These are phyloP conservation scores for Tachysurus fulvidraco DNA, from an alignment of 2,113 vertebrate genomes.

Conservation along the genomic window DNA sequence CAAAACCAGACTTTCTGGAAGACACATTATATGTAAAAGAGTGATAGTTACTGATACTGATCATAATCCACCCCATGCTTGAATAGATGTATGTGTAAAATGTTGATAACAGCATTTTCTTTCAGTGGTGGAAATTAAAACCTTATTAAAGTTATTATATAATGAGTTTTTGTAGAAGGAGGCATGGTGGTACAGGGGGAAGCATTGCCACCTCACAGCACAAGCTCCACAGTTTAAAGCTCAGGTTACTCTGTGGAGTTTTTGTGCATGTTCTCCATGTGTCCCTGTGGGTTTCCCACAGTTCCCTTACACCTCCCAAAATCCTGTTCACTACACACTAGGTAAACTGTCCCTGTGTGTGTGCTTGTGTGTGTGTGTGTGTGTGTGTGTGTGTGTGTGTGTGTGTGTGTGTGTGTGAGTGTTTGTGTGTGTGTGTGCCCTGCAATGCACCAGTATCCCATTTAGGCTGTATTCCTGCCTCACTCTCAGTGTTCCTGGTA, in stretches of 20 bases:
- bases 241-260: background rate
- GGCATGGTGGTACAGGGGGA: background rate
- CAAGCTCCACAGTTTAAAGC: too few relatives aligned
- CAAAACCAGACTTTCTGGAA: background rate
- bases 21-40: background rate
- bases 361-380: background rate
- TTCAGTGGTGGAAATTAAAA: background rate
- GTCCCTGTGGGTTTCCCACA: background rate
- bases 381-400: background rate
- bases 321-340: background rate
- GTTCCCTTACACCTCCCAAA: background rate
- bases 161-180: background rate
- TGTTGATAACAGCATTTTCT: background rate
- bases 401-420: background rate
- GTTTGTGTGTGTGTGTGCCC: background rate
- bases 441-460: too few relatives aligned
- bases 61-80: background rate
- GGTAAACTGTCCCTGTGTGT: background rate
- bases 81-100: background rate
- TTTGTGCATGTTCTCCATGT: background rate
- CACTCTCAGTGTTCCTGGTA: background rate
- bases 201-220: background rate
- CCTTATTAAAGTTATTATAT: background rate
- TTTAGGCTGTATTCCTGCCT: background rate
- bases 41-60: background rate